phyloP scores from a whole-genome alignment of 2,888 invertebrate species.

The Noctua fimbriata region DNA sequence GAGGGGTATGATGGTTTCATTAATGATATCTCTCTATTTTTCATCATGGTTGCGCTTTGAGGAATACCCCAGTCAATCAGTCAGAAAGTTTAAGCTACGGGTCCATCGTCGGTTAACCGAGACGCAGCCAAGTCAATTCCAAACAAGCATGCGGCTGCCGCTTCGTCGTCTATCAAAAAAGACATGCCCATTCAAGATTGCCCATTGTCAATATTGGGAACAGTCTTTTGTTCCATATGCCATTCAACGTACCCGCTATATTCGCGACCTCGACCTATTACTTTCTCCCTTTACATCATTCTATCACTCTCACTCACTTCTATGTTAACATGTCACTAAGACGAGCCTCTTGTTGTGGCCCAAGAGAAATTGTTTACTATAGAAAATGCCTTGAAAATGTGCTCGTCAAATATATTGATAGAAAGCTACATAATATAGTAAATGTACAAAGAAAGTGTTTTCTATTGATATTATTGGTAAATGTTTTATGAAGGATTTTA shows the following conservation, averaged over 20 bases:
- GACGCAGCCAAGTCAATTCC: background rate
- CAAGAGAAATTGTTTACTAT: constrained; percentile 55
- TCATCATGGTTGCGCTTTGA: too few species aligned
- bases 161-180: constrained; percentile 5
- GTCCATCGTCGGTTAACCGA: background rate
- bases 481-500: constrained; percentile 18
- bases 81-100: background rate
- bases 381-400: constrained; percentile 44
- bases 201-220: constrained; percentile 33
- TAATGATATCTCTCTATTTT: too few species aligned
- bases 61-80: background rate
- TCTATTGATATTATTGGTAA: constrained; percentile 31
- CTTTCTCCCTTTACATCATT: constrained; percentile 55
- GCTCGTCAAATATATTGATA: constrained; percentile 22
- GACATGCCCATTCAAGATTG: constrained; percentile 5
- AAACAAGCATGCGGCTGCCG: background rate
- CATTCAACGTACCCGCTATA: constrained; percentile 33
- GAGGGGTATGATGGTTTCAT: too few species aligned
- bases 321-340: constrained; percentile 52
- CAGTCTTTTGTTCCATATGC: constrained; percentile 27
- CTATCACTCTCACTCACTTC: constrained; percentile 38
- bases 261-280: constrained; percentile 47
- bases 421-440: constrained; percentile 35
- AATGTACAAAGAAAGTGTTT: constrained; percentile 34
- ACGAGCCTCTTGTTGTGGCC: constrained; percentile 42